phyloP scores from a whole-genome alignment of 1,140 invertebrate species.

The Camponotus vicinus region DNA sequence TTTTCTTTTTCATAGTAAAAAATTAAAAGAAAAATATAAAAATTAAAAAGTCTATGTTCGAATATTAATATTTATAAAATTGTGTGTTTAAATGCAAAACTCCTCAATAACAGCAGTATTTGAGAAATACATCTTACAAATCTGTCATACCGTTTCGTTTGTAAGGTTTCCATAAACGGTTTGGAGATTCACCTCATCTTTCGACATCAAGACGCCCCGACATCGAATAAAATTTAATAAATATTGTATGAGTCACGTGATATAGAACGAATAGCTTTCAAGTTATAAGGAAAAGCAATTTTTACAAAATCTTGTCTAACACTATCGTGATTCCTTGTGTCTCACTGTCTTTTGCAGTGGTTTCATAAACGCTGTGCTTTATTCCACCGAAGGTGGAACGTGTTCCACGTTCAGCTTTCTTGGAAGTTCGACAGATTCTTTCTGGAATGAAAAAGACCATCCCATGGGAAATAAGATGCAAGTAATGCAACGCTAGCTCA shows the following conservation, averaged over 20 bases:
- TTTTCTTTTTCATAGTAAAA: not conserved
- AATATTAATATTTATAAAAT: not conserved
- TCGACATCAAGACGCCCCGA: conserved; percentile 14
- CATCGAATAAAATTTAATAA: conserved; percentile 49
- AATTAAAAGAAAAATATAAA: not conserved
- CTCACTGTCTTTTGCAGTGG: not conserved
- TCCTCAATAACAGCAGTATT: not conserved
- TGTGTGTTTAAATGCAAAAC: not conserved
- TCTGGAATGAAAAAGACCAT: conserved; percentile 13
- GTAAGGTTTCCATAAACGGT: conserved; percentile 1
- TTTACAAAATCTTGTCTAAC: conserved; percentile 48
- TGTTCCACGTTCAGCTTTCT: conserved; percentile 21
- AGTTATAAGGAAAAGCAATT: conserved; percentile 33
- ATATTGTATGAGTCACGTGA: conserved; percentile 42
- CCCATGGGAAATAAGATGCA: conserved; percentile 57
- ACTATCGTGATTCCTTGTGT: conserved; percentile 2
- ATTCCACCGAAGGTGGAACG: not conserved
- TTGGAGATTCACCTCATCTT: conserved; percentile 48
- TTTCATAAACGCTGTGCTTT: conserved; percentile 49
- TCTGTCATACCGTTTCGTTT: conserved; percentile 5
- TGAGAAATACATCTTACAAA: conserved; percentile 8
- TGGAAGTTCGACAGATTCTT: conserved; percentile 48
- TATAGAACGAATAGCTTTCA: conserved; percentile 52
- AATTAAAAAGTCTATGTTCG: not conserved
- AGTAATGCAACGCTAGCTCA: conserved; percentile 11